Conservation (phyloP, 2,797 vertebrate genomes). For the Sebastes taczanowskii region DNA sequence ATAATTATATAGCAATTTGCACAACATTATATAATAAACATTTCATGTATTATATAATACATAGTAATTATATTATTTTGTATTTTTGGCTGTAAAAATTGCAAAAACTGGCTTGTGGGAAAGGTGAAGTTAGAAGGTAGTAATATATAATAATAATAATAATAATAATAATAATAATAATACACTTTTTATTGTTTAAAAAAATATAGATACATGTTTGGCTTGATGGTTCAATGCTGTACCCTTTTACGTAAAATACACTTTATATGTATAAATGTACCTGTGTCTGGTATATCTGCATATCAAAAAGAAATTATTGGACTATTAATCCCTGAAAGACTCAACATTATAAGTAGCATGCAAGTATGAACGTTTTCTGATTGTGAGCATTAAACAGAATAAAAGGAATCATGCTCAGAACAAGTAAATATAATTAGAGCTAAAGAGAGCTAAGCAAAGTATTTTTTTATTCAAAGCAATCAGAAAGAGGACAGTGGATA, state of each 20-base stretch:
- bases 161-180: background rate
- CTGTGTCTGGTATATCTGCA: too few relatives aligned
- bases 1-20: background rate
- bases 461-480: background rate
- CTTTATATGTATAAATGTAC: background rate
- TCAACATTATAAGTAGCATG: background rate
- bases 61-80: background rate
- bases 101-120: background rate
- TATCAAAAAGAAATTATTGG: accelerated
- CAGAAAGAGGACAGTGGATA: background rate
- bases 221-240: background rate
- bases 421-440: background rate
- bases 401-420: background rate
- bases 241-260: background rate
- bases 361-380: background rate
- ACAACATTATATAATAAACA: background rate
- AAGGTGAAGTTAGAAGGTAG: background rate
- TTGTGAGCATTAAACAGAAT: background rate
- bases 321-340: too few relatives aligned
- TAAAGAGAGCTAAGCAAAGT: background rate
- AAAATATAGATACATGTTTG: background rate
- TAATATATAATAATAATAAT: background rate
- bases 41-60: background rate
- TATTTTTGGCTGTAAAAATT: background rate
- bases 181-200: background rate